phyloP scores from a whole-genome alignment of 2,797 vertebrate genomes.

The Triplophysa bombifrons region DNA sequence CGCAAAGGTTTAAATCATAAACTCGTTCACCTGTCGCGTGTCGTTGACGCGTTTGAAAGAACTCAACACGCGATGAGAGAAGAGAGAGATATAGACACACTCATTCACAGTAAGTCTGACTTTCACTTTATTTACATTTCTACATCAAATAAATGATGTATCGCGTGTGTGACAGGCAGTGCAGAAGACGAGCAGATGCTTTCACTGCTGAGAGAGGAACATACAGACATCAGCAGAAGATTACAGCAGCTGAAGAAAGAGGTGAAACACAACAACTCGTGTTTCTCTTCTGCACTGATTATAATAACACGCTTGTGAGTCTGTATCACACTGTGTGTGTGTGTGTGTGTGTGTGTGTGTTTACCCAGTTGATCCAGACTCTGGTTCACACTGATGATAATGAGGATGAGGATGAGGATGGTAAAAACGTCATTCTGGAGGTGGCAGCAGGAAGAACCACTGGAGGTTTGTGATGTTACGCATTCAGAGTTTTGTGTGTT shows the following conservation, averaged over 20 bases:
- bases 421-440: constrained; percentile 83
- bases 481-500: neutral
- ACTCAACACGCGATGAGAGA: constrained; percentile 74
- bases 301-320: too few relatives aligned
- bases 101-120: constrained; percentile 76
- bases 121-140: too few relatives aligned
- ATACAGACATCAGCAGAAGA: constrained; percentile 70
- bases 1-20: constrained; percentile 69
- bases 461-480: constrained; percentile 80
- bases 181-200: constrained; percentile 82
- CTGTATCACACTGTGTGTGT: too few relatives aligned
- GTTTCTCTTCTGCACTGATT: too few relatives aligned
- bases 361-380: constrained; percentile 80
- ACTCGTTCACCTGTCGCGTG: constrained; percentile 72
- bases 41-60: constrained; percentile 70
- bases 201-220: constrained; percentile 86
- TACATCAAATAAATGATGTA: too few relatives aligned
- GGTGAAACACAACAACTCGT: constrained; percentile 53
- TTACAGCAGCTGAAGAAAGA: constrained; percentile 75
- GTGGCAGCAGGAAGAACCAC: constrained; percentile 92
- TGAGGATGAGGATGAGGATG: neutral
- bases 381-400: constrained; percentile 85
- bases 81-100: constrained; percentile 77
- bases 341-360: neutral
- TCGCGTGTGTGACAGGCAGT: constrained; percentile 46